Conservation (phyloP, 2,888 invertebrate species). For the Zhuqinia jingwanae region DNA sequence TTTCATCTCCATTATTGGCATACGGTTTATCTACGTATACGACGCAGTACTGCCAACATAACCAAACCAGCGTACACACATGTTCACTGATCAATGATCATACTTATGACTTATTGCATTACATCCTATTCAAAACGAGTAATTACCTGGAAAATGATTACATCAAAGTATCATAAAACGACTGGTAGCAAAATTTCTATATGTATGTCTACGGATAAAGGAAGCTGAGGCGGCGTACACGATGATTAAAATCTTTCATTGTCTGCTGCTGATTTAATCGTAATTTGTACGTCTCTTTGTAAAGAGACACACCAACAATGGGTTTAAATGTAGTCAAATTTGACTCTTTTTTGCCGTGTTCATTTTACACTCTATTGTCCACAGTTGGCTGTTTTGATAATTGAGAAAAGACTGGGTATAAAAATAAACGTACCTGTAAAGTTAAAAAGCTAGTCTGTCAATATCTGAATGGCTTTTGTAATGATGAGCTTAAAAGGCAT, state of each 20-base stretch:
- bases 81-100: too few species aligned
- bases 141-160: slow-evolving; percentile 46
- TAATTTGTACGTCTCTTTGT: too few species aligned
- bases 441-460: too few species aligned
- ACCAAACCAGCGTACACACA: too few species aligned
- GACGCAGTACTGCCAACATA: too few species aligned
- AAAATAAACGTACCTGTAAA: too few species aligned
- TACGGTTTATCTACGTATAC: too few species aligned
- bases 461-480: background rate
- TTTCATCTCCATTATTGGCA: too few species aligned
- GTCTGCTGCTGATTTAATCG: background rate
- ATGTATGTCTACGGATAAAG: background rate
- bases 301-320: too few species aligned
- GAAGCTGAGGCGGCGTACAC: slow-evolving; percentile 27
- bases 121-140: slow-evolving; percentile 23
- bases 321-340: background rate
- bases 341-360: background rate
- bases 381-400: background rate
- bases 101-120: too few species aligned
- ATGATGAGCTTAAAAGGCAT: background rate
- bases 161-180: slow-evolving; percentile 27
- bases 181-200: background rate
- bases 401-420: background rate
- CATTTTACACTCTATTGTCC: too few species aligned
- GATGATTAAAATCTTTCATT: background rate